Percentiles rank a stretch among this genome's conserved stretches.
Conservation (phyloP, 2,113 vertebrate genomes). For the Centropus unirufus region DNA sequence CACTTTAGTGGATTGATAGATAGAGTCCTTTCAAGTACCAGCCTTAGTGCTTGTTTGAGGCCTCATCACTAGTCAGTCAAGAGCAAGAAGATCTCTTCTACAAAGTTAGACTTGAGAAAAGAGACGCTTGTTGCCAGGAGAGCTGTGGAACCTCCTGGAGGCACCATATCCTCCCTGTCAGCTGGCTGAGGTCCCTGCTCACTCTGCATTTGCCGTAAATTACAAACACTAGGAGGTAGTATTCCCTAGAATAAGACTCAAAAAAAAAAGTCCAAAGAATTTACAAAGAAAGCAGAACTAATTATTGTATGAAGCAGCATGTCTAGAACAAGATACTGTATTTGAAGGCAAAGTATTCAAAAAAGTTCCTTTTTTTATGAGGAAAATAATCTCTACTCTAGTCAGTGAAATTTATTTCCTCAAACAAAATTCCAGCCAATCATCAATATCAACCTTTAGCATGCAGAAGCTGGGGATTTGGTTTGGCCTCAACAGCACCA, state of each 20-base stretch:
- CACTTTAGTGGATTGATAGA: neutral
- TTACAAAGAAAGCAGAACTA: neutral
- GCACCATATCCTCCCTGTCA: neutral
- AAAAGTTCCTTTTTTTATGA: neutral
- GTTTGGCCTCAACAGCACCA: neutral
- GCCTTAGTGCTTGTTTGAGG: neutral
- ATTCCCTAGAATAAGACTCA: neutral
- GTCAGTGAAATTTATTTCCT: neutral
- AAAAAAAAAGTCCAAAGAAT: neutral
- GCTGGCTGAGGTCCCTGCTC: neutral
- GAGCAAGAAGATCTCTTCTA: neutral
- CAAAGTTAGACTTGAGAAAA: neutral
- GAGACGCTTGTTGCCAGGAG: neutral
- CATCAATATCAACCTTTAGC: neutral
- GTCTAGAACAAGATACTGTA: neutral
- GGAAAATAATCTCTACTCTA: neutral
- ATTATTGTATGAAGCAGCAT: neutral
- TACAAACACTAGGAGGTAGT: neutral
- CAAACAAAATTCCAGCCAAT: neutral
- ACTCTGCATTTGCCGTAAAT: neutral
- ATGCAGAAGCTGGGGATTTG: rapidly evolving
- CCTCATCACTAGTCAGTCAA: neutral
- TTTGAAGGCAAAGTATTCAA: neutral
- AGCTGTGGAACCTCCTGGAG: neutral
- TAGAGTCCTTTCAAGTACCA: neutral